Evolutionary conservation across 2,797 vertebrate species (phyloP), one percentile per base, ranked within the genome.

Genomic region (Malurus splendens): DNA sequence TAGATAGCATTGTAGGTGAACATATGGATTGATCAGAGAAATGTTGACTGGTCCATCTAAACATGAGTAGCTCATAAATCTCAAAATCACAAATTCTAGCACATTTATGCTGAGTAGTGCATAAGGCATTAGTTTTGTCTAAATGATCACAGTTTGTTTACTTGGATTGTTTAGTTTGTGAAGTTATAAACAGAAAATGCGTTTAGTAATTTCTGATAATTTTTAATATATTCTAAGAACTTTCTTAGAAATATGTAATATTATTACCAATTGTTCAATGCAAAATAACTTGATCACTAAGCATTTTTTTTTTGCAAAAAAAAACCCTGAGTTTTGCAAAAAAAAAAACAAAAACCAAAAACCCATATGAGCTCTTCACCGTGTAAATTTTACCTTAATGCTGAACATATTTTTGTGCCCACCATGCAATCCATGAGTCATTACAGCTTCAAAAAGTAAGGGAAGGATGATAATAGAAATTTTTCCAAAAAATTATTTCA

Each of bases 131-230:
- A 1, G 1, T 82, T 95, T 88, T 81, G 39, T 86, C 47, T 89
- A 78, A 90, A 76, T 44, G n/a, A 95, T 41, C 32, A 44, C n/a
- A 44, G n/a, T 25, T 77, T 22, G 33, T 90, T 96, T 87, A 23
- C 39, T 83, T 62, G 18, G 25, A 77, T 81, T 76, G 36, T 77
- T 90, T 71, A 42, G 30, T 70, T 92, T 79, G 10, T 65, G 41
- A 78, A 70, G 14, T 51, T 89, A 59, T 24, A 83, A 76, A 16
- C 25, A 89, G 39, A 92, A 91, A 92, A 90, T 19, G 7, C 12
- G 56, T 28, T 50, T 52, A 19, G 23, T 33, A 30, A 28, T 66
- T 84, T 62, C 36, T 86, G 45, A 28, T 19, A 30, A 23, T 36
- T 82, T 24, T 38, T 6, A 33, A n/a, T 30, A 6, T 48, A 30